Evolutionary conservation across 2,888 invertebrate genomes (phyloP).

Genomic region (Cephus nigrinus): DNA sequence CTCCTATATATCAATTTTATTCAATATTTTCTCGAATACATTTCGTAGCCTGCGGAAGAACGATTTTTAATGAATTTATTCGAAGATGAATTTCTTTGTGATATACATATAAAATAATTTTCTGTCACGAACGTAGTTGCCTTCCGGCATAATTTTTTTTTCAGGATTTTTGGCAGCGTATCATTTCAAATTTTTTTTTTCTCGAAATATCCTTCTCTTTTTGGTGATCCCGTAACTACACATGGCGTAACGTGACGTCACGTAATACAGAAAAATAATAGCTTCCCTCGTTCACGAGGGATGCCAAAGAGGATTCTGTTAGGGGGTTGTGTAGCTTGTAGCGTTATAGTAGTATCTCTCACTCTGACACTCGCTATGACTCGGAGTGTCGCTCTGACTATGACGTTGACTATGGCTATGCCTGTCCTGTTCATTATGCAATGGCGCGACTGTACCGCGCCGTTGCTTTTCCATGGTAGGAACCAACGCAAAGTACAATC

Average conservation of each 20-base stretch:
- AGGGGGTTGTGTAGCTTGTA: slow-evolving; percentile 15
- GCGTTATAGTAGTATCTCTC: neutral
- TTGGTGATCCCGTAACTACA: slow-evolving; percentile 21
- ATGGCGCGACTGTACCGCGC: slow-evolving; percentile 51
- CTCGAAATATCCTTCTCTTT: slow-evolving; percentile 35
- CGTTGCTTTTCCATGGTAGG: slow-evolving; percentile 27
- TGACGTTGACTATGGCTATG: slow-evolving; percentile 22
- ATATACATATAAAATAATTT: neutral
- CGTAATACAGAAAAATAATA: slow-evolving; percentile 61
- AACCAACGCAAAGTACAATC: slow-evolving; percentile 59
- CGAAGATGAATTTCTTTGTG: neutral
- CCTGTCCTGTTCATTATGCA: slow-evolving; percentile 63
- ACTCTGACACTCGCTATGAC: neutral
- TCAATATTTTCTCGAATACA: neutral
- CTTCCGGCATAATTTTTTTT: neutral
- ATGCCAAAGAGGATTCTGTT: slow-evolving; percentile 12
- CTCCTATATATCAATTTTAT: neutral
- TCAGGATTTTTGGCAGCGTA: slow-evolving; percentile 12
- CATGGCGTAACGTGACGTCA: slow-evolving; percentile 59
- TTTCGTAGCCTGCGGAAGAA: neutral
- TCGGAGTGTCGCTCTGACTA: slow-evolving; percentile 4
- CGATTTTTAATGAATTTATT: neutral
- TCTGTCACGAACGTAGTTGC: neutral
- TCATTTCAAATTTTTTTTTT: slow-evolving; percentile 17
- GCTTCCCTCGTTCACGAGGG: slow-evolving; percentile 15